phyloP scores from a whole-genome alignment of 2,888 invertebrate species.

The Trichopoda pennipes region DNA sequence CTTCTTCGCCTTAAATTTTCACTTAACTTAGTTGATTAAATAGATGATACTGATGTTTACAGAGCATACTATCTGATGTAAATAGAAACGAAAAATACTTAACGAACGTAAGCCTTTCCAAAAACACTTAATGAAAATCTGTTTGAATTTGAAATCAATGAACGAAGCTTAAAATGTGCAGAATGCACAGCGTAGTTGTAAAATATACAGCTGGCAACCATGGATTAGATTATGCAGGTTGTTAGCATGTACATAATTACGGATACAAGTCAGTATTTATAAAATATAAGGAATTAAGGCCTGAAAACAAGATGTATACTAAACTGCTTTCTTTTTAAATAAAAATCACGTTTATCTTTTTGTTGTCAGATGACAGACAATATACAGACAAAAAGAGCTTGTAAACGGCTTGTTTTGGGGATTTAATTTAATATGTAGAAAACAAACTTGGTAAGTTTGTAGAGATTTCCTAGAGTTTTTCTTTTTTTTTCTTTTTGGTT shows the following conservation, averaged over 20 bases:
- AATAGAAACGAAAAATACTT: too few species aligned
- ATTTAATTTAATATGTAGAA: constrained; percentile 4
- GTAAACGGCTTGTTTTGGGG: constrained; percentile 34
- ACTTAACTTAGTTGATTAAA: too few species aligned
- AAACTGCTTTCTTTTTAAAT: constrained; percentile 61
- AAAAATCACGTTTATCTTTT: constrained; percentile 53
- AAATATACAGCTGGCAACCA: constrained; percentile 34
- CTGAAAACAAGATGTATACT: constrained; percentile 56
- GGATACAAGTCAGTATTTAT: constrained; percentile 20
- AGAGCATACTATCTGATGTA: too few species aligned
- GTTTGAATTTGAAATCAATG: too few species aligned
- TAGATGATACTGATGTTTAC: too few species aligned
- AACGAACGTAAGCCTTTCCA: too few species aligned
- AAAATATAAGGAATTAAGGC: constrained; percentile 41
- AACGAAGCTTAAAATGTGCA: too few species aligned
- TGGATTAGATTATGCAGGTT: constrained; percentile 41
- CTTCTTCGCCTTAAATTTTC: too few species aligned
- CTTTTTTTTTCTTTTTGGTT: background rate
- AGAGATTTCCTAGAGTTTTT: constrained; percentile 44
- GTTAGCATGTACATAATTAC: constrained; percentile 26
- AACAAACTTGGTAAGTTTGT: constrained; percentile 7
- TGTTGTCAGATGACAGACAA: constrained; percentile 51
- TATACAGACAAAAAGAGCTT: constrained; percentile 38
- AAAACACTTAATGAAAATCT: too few species aligned
- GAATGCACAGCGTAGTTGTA: too few species aligned